Evolutionary conservation across 2,797 vertebrate species (phyloP), one percentile per base, ranked within the genome.

Genomic region (Tapirus indicus): DNA sequence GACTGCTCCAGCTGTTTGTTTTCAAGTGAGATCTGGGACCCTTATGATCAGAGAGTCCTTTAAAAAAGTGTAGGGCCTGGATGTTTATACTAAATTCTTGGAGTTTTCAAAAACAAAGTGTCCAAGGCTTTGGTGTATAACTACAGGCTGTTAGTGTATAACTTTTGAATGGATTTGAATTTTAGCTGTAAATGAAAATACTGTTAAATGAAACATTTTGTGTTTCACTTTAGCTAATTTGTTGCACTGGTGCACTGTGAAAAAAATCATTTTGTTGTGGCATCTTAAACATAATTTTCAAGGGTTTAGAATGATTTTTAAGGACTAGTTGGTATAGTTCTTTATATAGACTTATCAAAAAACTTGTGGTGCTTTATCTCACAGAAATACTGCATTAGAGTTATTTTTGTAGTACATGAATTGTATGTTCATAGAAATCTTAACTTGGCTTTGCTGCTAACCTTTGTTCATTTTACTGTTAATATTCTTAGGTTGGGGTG

Each of bases 161-260:
- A 66, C 18, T 60, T 96, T 82, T 58, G 41, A 44, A n/a, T 96
- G 6, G 41, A 78, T 89, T 77, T 96, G 18, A 89, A 68, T 75
- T 82, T 82, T 74, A 91, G 27, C 44, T 52, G 6, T 95, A 89
- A 91, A 52, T 84, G 44, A 44, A 64, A 68, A 56, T 88, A 52
- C 16, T 92, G 7, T 85, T 79, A 41, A 83, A 32, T 80, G 25
- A 93, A 87, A 25, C 25, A 62, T 91, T 77, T 80, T 95, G 27
- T 80, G 41, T 93, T 83, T 66, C 8, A 80, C 94, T 82, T 95
- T 77, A 94, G 13, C 56, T 95, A 78, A 72, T 94, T 94, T 29
- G 11, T 75, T 88, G 35, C 9, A 68, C 13, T 4, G 11, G 35
- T 23, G 47, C 35, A 69, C 47, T 62, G 35, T 82, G 12, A 56